Evolutionary conservation across 2,888 invertebrate species (phyloP).

Genomic region (Lithophane ornitopus): DNA sequence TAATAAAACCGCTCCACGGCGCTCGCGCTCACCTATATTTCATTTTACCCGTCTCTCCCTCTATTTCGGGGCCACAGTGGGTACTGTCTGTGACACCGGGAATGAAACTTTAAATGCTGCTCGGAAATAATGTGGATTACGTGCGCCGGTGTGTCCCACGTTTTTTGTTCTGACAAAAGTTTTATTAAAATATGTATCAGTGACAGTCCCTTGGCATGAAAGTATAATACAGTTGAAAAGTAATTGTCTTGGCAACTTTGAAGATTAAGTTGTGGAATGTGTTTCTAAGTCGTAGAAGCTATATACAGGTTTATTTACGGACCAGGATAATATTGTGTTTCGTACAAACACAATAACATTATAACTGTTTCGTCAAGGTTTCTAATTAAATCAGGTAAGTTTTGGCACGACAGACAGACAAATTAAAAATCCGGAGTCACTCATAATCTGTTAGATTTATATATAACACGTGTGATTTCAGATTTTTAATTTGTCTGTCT

Average conservation of each 20-base stretch:
- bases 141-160: constrained; percentile 74
- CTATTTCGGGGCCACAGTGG: constrained; percentile 66
- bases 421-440: no score
- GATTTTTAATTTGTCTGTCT: no score
- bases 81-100: constrained; percentile 80
- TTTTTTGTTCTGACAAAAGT: constrained; percentile 66
- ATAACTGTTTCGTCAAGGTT: no score
- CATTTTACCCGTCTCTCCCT: constrained; percentile 80
- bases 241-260: constrained; percentile 50
- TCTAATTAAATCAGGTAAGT: no score
- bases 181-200: constrained; percentile 68
- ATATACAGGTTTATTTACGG: not conserved
- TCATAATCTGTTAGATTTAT: no score
- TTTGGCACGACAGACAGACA: no score
- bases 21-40: constrained; percentile 83
- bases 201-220: constrained; percentile 38
- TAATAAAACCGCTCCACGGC: constrained; percentile 85
- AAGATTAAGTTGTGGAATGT: constrained; percentile 23
- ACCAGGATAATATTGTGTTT: not conserved
- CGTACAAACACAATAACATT: no score
- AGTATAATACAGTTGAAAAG: constrained; percentile 53
- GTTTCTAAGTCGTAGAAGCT: constrained; percentile 8
- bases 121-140: constrained; percentile 83
- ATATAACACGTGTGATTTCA: no score
- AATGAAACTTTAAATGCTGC: constrained; percentile 87